These are phyloP conservation scores for Triplophysa tibetana DNA, from an alignment of 2,113 vertebrate genomes.

Conservation along the genomic window DNA sequence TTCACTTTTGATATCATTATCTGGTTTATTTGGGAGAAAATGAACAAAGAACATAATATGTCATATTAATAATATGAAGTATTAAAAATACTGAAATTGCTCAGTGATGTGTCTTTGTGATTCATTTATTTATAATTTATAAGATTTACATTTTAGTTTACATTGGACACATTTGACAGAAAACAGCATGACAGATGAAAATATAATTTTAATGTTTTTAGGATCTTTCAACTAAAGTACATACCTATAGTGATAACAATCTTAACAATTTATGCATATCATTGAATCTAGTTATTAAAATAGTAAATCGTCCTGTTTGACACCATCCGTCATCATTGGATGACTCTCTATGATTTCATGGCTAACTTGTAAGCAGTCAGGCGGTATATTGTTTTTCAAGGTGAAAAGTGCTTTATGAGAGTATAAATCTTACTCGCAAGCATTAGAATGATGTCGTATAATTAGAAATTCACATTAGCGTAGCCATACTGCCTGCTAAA, in stretches of 20 bases:
- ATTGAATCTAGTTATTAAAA: too few relatives aligned
- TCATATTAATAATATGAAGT: constrained; percentile 12
- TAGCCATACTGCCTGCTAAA: not conserved
- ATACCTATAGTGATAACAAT: too few relatives aligned
- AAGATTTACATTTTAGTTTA: not conserved
- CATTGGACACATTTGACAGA: too few relatives aligned
- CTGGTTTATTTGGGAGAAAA: not conserved
- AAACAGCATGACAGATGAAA: not conserved
- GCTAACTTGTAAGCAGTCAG: too few relatives aligned
- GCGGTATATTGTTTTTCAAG: not conserved
- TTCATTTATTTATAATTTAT: not conserved
- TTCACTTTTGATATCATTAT: not conserved
- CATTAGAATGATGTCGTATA: not conserved
- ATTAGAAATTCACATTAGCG: constrained; percentile 14
- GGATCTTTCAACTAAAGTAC: too few relatives aligned
- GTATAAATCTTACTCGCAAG: not conserved
- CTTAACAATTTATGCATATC: too few relatives aligned
- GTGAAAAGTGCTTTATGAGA: constrained; percentile 7
- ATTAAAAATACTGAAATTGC: not conserved
- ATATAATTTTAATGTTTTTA: not conserved
- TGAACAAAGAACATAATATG: not conserved
- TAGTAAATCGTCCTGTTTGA: too few relatives aligned
- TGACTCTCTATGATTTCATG: too few relatives aligned
- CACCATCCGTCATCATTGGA: too few relatives aligned
- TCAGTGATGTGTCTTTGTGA: not conserved